These are phyloP conservation scores for Tupaia chinensis DNA, from an alignment of 2,113 vertebrate species.

Conservation along the genomic window DNA sequence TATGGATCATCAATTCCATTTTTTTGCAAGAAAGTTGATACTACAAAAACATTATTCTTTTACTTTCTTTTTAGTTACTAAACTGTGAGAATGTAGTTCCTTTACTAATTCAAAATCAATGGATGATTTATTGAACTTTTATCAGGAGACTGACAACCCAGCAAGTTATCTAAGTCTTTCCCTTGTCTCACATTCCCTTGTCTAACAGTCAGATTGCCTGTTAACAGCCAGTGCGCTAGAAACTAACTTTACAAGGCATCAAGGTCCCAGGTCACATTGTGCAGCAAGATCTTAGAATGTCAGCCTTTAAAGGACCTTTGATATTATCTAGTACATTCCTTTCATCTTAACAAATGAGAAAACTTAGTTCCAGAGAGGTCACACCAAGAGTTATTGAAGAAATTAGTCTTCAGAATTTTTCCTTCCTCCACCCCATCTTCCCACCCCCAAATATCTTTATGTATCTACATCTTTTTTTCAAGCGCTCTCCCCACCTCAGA, in stretches of 20 bases:
- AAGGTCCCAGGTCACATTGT: background rate
- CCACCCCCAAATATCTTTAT: background rate
- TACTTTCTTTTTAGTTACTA: background rate
- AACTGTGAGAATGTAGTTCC: background rate
- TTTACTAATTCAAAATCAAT: slow-evolving; percentile 39
- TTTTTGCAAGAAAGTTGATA: slow-evolving; percentile 11
- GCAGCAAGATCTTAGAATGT: background rate
- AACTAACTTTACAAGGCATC: background rate
- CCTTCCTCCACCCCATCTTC: background rate
- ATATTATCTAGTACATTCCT: background rate
- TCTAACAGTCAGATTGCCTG: background rate
- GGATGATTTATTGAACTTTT: slow-evolving; percentile 22
- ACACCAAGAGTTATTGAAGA: background rate
- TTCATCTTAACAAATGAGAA: slow-evolving; percentile 47
- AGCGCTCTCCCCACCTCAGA: background rate
- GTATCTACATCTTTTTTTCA: background rate
- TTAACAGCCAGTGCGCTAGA: background rate
- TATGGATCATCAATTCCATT: slow-evolving; percentile 15
- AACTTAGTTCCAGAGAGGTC: slow-evolving; percentile 12
- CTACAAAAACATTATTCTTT: background rate
- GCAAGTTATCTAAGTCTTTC: slow-evolving; percentile 22
- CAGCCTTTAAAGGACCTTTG: background rate
- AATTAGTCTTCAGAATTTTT: background rate
- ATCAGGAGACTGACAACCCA: background rate
- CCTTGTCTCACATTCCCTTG: background rate